These are phyloP conservation scores for Craterocephalus amniculus DNA, from an alignment of 2,797 vertebrate genomes.

Conservation along the genomic window DNA sequence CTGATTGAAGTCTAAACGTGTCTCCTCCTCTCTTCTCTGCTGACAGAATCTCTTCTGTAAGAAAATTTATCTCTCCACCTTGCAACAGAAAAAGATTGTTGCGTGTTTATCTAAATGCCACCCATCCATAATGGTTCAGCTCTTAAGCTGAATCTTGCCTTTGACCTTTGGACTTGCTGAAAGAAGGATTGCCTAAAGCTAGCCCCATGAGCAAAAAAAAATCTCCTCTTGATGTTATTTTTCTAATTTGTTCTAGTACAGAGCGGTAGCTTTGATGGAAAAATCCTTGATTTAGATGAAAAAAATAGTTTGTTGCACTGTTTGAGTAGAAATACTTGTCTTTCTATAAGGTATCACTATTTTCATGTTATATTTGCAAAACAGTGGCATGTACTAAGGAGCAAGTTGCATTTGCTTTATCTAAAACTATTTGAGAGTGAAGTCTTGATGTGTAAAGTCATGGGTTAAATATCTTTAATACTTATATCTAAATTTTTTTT, in stretches of 20 bases:
- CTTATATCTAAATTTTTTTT: not conserved
- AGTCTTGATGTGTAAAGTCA: not conserved
- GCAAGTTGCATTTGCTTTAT: not conserved
- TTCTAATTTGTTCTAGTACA: not conserved
- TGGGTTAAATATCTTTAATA: not conserved
- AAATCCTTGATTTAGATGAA: not conserved
- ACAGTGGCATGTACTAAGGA: not conserved
- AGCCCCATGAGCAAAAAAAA: not conserved
- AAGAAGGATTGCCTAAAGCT: not conserved
- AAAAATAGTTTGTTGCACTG: not conserved
- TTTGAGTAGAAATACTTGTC: not conserved
- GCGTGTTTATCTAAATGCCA: no score
- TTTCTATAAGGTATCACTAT: not conserved
- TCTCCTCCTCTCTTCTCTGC: no score
- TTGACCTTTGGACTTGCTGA: not conserved
- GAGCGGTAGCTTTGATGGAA: no score
- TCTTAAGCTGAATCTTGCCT: not conserved
- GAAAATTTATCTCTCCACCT: no score
- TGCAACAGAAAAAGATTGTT: no score
- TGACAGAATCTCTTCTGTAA: no score
- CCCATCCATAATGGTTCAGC: not conserved
- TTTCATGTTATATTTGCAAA: not conserved
- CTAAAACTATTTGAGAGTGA: not conserved
- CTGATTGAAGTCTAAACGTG: no score
- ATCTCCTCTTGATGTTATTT: not conserved